Conservation (phyloP, 2,888 invertebrate genomes). For the Sminthurides aquaticus region DNA sequence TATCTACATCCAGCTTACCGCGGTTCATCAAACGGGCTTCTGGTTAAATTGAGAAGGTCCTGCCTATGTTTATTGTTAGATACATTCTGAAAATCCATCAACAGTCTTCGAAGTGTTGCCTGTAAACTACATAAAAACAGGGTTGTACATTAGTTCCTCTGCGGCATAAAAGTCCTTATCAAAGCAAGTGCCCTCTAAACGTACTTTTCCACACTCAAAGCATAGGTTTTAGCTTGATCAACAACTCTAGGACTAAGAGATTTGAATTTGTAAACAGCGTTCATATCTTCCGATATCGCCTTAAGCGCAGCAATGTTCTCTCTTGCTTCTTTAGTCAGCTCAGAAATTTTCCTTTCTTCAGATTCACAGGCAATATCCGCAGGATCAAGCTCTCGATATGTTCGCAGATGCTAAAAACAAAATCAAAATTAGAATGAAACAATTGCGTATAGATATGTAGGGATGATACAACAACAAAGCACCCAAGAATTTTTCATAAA, state of each 20-base stretch:
- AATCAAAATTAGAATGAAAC: neutral
- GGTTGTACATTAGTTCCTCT: no score
- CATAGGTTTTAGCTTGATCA: constrained; percentile 30
- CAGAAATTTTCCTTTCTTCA: constrained; percentile 49
- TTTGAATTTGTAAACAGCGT: constrained; percentile 21
- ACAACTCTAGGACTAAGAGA: constrained; percentile 25
- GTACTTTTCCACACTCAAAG: constrained; percentile 27
- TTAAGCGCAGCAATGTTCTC: constrained; percentile 18
- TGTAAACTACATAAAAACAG: constrained; percentile 53
- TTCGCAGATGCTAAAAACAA: constrained; percentile 7
- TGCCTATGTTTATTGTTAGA: constrained; percentile 21
- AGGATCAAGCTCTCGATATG: constrained; percentile 12
- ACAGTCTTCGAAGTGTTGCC: constrained; percentile 71
- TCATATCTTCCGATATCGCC: constrained; percentile 26
- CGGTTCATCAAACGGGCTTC: constrained; percentile 29
- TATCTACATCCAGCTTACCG: constrained; percentile 5
- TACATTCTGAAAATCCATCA: constrained; percentile 65
- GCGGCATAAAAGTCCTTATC: no score
- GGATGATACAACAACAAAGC: neutral
- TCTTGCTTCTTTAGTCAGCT: constrained; percentile 56
- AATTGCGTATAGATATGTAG: neutral
- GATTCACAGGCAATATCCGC: constrained; percentile 47
- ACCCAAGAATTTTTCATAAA: no score
- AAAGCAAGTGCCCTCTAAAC: no score
- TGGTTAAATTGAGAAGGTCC: constrained; percentile 24